Evolutionary conservation across 2,113 vertebrate genomes (phyloP).

Genomic region (Corythornis madagascariensis): DNA sequence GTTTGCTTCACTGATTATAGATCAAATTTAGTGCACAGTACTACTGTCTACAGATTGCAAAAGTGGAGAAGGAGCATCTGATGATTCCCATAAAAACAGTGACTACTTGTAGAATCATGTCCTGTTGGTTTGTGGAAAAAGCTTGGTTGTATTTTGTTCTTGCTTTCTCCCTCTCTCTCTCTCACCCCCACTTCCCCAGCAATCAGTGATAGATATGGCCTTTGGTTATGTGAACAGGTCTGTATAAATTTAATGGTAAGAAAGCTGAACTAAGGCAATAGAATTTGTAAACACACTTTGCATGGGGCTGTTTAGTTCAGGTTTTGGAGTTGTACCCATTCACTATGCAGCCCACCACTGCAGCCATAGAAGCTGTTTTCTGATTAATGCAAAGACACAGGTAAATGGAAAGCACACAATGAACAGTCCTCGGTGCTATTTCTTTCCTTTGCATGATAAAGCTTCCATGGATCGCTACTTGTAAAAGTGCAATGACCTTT

Average conservation of each 20-base stretch:
- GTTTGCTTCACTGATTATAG: conserved; percentile 13
- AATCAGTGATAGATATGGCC: neutral
- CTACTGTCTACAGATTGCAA: neutral
- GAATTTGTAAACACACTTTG: neutral
- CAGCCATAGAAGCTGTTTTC: neutral
- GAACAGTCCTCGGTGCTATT: neutral
- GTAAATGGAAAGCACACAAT: neutral
- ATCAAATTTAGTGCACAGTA: neutral
- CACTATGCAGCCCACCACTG: neutral
- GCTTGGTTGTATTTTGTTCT: neutral
- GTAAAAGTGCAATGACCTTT: neutral
- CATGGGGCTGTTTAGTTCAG: neutral
- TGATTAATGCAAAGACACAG: neutral
- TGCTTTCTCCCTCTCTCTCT: rapidly evolving
- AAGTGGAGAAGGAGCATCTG: neutral
- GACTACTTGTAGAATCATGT: neutral
- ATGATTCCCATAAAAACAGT: neutral
- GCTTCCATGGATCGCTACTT: neutral
- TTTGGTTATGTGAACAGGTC: neutral
- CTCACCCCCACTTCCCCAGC: neutral
- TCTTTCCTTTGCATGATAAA: neutral
- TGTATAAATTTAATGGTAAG: neutral
- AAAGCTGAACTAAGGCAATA: neutral
- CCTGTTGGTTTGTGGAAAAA: neutral
- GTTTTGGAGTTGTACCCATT: neutral